These are phyloP conservation scores for Ridgeia piscesae DNA, from an alignment of 1,140 invertebrate species.

Conservation along the genomic window DNA sequence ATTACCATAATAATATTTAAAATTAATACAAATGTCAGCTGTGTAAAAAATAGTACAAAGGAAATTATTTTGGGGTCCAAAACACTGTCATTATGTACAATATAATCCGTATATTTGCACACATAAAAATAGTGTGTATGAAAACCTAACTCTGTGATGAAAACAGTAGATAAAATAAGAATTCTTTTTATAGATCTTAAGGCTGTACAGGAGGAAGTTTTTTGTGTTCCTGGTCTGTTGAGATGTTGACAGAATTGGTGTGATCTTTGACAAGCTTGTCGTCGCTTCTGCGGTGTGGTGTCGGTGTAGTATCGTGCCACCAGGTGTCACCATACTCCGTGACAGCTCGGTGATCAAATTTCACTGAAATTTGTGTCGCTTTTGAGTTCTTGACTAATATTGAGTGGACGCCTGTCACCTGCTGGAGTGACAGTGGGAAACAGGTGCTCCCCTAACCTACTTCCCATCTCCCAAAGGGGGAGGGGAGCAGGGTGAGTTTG, in stretches of 20 bases:
- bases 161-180: no score
- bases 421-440: neutral
- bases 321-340: neutral
- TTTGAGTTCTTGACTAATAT: neutral
- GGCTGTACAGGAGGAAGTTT: neutral
- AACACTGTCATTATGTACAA: no score
- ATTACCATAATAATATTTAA: no score
- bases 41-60: no score
- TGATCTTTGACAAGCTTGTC: neutral
- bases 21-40: no score
- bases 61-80: no score
- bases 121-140: no score
- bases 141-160: no score
- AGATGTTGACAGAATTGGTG: conserved; percentile 5
- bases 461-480: neutral
- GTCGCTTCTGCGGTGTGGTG: neutral
- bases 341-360: neutral
- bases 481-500: no score
- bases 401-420: neutral
- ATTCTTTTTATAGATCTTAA: no score
- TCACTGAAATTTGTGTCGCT: neutral
- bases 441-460: neutral
- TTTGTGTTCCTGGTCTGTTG: neutral
- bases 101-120: no score
- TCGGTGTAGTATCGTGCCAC: neutral